phyloP scores from a whole-genome alignment of 2,113 vertebrate genomes.

The Amblyornis subalaris region DNA sequence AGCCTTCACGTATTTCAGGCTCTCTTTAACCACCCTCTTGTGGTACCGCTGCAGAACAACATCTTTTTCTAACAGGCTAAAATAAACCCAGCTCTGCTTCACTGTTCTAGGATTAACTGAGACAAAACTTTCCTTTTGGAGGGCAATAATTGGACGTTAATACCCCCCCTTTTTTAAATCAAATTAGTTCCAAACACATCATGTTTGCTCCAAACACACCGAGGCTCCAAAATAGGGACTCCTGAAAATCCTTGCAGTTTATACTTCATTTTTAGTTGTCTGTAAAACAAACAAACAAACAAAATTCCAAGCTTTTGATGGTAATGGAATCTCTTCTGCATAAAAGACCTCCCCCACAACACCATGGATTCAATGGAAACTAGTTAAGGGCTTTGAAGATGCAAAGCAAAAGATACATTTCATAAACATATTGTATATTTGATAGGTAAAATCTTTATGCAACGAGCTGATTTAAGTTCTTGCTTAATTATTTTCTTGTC shows the following conservation, averaged over 20 bases:
- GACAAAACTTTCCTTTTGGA: not conserved
- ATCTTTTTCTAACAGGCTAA: not conserved
- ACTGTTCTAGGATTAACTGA: not conserved
- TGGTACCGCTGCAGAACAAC: conserved; percentile 32
- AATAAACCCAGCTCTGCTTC: not conserved
- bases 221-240: not conserved
- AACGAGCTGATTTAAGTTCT: not conserved
- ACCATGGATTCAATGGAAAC: not conserved
- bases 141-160: not conserved
- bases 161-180: not conserved
- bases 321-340: not conserved
- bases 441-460: not conserved
- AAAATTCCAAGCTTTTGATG: not conserved
- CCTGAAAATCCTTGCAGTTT: not conserved
- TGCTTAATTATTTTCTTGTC: not conserved
- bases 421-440: not conserved
- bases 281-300: not conserved
- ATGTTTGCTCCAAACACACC: not conserved
- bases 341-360: not conserved
- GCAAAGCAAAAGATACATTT: not conserved
- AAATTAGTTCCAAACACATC: not conserved
- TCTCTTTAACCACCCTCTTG: conserved; percentile 53
- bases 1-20: not conserved
- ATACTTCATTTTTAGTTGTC: not conserved
- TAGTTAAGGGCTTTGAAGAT: not conserved